These are phyloP conservation scores for Stenodema calcarata DNA, from an alignment of 2,888 invertebrate genomes.

Conservation along the genomic window DNA sequence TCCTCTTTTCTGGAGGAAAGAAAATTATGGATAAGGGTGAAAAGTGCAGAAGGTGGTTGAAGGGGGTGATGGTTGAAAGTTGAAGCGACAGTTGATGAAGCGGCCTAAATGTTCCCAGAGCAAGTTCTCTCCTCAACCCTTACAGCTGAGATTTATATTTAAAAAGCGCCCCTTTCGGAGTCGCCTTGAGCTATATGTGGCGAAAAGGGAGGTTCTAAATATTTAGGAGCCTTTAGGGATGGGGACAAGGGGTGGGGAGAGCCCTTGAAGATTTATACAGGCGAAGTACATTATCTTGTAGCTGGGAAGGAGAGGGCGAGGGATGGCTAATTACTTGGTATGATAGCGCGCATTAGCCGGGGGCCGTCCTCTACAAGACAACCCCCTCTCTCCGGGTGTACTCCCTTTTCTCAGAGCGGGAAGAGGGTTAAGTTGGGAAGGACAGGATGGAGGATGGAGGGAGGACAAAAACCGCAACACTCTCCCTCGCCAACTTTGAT, in stretches of 20 bases:
- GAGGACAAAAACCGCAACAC: conserved; percentile 41
- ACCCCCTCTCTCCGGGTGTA: not conserved
- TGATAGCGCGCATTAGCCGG: conserved; percentile 66
- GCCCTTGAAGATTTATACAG: conserved; percentile 63
- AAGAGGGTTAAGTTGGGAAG: not conserved
- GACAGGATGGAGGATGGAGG: not conserved
- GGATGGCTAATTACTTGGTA: conserved; percentile 66
- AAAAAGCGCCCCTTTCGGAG: conserved; percentile 36
- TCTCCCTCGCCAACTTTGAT: conserved; percentile 41
- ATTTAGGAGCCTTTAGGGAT: conserved; percentile 28
- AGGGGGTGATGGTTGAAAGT: conserved; percentile 19
- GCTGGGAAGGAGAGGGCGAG: conserved; percentile 58
- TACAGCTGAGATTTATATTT: conserved; percentile 46
- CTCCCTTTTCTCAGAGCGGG: not conserved
- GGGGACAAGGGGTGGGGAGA: not conserved
- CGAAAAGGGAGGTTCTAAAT: conserved; percentile 46
- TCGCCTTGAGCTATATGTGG: conserved; percentile 50
- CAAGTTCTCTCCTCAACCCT: conserved; percentile 43
- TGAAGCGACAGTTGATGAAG: conserved; percentile 49
- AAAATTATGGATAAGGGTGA: conserved; percentile 10
- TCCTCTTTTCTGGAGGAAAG: not conserved
- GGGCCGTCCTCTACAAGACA: conserved; percentile 58
- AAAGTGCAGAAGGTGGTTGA: not conserved
- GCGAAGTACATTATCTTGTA: conserved; percentile 67
- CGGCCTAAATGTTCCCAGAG: conserved; percentile 46